phyloP scores from a whole-genome alignment of 2,113 vertebrate species.

The Thermophis baileyi region DNA sequence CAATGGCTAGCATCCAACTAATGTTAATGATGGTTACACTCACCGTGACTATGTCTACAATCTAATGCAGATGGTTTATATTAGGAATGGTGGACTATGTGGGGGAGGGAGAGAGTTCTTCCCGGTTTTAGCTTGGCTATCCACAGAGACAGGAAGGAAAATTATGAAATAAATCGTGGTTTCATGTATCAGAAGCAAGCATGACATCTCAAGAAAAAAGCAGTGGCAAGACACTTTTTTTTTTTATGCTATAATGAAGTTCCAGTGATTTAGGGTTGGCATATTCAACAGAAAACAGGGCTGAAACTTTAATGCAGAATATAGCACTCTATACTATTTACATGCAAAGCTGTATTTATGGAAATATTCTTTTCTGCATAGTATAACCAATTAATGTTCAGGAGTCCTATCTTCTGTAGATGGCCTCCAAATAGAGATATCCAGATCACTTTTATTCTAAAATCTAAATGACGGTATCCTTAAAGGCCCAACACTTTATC shows the following conservation, averaged over 20 bases:
- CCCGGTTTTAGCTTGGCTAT: slow-evolving; percentile 53
- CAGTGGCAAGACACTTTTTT: not conserved
- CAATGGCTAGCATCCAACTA: not conserved
- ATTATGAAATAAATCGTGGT: slow-evolving; percentile 44
- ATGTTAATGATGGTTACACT: slow-evolving; percentile 15
- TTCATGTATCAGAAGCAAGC: slow-evolving; percentile 25
- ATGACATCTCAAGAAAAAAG: slow-evolving; percentile 17
- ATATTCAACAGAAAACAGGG: not conserved
- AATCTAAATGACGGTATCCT: not conserved
- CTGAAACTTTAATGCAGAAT: not conserved
- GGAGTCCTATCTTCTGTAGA: not conserved
- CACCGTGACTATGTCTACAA: not conserved
- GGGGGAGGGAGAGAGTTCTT: slow-evolving; percentile 5
- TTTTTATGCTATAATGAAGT: not conserved
- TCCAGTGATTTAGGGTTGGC: not conserved
- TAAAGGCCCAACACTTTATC: not conserved
- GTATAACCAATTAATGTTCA: not conserved
- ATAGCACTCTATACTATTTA: not conserved
- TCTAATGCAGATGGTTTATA: slow-evolving; percentile 28
- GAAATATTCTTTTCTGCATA: not conserved
- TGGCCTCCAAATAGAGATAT: not conserved
- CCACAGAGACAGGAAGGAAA: slow-evolving; percentile 37
- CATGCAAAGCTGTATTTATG: not conserved
- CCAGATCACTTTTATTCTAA: slow-evolving; percentile 1
- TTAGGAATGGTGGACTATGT: slow-evolving; percentile 44